Evolutionary conservation across 2,888 invertebrate species (phyloP).

Genomic region (Aleiodes alternator): DNA sequence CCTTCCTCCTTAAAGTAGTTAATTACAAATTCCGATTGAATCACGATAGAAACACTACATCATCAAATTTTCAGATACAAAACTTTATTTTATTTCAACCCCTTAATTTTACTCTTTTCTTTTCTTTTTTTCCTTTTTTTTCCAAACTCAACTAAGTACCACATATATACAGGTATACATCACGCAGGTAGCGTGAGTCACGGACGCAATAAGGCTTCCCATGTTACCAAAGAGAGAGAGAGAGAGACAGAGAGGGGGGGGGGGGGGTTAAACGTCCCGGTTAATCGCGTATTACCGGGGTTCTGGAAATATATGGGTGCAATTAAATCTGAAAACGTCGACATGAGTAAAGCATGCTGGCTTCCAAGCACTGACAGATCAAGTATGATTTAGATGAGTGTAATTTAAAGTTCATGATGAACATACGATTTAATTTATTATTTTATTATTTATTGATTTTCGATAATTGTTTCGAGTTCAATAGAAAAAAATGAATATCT

Average conservation of each 20-base stretch:
- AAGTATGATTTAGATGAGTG: constrained; percentile 13
- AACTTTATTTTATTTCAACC: constrained; percentile 9
- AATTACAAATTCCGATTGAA: too few relatives aligned
- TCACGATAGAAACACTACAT: too few relatives aligned
- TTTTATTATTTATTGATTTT: too few relatives aligned
- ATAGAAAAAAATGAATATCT: too few relatives aligned
- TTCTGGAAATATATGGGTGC: constrained; percentile 30
- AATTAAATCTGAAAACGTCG: constrained; percentile 35
- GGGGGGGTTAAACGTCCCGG: constrained; percentile 25
- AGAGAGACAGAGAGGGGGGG: too few relatives aligned
- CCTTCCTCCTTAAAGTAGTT: too few relatives aligned
- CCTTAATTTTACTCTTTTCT: neutral
- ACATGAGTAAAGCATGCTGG: constrained; percentile 29
- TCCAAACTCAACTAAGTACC: neutral
- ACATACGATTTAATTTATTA: too few relatives aligned
- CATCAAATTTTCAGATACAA: constrained; percentile 16
- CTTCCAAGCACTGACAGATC: constrained; percentile 5
- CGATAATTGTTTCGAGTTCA: too few relatives aligned
- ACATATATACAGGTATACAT: constrained; percentile 8
- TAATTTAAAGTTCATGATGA: too few relatives aligned
- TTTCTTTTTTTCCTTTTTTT: neutral
- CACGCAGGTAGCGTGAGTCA: constrained; percentile 32
- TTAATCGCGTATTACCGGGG: constrained; percentile 35
- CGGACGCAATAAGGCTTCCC: constrained; percentile 33
- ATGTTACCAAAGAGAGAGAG: constrained; percentile 1